phyloP scores from a whole-genome alignment of 2,797 vertebrate genomes.

The Epinephelus malabaricus region DNA sequence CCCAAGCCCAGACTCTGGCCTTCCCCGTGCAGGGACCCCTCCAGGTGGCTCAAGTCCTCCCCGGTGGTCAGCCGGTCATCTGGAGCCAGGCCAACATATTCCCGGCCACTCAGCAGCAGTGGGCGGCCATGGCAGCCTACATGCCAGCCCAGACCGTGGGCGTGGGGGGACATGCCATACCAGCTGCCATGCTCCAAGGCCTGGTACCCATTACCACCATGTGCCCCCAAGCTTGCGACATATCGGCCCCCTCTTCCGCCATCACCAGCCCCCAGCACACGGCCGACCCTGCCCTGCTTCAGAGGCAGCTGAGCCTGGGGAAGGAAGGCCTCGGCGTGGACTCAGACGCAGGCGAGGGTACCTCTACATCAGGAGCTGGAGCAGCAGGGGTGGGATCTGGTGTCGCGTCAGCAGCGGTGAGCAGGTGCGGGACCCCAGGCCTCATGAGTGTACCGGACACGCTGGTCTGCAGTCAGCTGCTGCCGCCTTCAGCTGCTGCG shows the following conservation, averaged over 20 bases:
- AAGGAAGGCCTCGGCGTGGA: slow-evolving; percentile 68
- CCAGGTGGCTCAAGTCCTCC: slow-evolving; percentile 96
- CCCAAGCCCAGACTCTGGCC: slow-evolving; percentile 92
- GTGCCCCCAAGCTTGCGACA: slow-evolving; percentile 84
- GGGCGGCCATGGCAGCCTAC: slow-evolving; percentile 95
- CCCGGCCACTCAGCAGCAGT: slow-evolving; percentile 94
- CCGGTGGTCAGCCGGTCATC: slow-evolving; percentile 94
- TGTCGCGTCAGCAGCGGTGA: slow-evolving; percentile 57
- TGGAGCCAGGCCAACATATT: slow-evolving; percentile 98
- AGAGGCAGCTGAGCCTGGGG: slow-evolving; percentile 81
- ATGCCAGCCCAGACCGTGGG: slow-evolving; percentile 97
- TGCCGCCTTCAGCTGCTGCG: slow-evolving; percentile 82
- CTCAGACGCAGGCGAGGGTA: slow-evolving; percentile 77
- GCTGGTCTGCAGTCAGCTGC: slow-evolving; percentile 93
- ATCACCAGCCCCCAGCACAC: slow-evolving; percentile 94
- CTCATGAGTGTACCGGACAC: slow-evolving; percentile 78
- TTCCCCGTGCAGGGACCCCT: slow-evolving; percentile 94
- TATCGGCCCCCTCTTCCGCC: slow-evolving; percentile 86
- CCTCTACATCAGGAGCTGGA: slow-evolving; percentile 69
- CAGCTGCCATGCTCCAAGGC: slow-evolving; percentile 97
- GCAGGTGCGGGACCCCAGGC: slow-evolving; percentile 79
- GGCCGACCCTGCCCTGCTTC: slow-evolving; percentile 82
- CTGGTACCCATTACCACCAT: slow-evolving; percentile 92
- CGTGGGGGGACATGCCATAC: slow-evolving; percentile 88
- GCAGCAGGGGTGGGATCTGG: slow-evolving; percentile 57